A percentile compares a stretch with the other conserved stretches of the same genome.
Evolutionary conservation across 2,113 vertebrate genomes (phyloP).

Genomic region (Pachycephala philippinensis): DNA sequence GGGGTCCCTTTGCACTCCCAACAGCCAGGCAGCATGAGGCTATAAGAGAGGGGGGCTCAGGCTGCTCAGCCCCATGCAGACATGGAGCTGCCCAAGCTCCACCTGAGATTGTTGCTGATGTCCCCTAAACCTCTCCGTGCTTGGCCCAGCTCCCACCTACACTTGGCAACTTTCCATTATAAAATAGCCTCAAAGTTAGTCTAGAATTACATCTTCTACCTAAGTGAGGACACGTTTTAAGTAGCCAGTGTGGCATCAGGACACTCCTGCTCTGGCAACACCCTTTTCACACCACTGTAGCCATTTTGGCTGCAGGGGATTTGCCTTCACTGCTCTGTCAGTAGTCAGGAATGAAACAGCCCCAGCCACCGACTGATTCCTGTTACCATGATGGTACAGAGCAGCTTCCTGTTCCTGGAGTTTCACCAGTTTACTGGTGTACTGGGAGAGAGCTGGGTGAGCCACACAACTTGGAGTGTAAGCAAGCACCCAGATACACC

Average conservation of each 20-base stretch:
- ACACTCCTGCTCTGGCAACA: too few species aligned
- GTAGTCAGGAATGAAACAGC: accelerated
- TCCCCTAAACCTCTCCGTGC: neutral
- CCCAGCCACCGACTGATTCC: accelerated
- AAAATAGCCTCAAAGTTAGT: neutral
- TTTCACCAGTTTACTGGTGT: accelerated
- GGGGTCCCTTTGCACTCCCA: neutral
- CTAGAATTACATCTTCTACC: neutral
- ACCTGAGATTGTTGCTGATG: too few species aligned
- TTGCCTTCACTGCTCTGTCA: neutral
- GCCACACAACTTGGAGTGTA: accelerated
- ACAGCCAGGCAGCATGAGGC: neutral
- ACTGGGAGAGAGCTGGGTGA: neutral
- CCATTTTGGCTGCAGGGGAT: neutral
- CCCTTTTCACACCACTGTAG: accelerated
- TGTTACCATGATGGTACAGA: accelerated
- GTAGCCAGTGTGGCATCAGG: neutral
- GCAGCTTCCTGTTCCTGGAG: neutral
- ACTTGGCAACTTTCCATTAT: neutral
- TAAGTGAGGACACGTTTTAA: neutral
- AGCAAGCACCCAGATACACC: neutral
- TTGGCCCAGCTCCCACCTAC: neutral
- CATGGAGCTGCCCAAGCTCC: neutral
- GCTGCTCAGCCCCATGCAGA: neutral
- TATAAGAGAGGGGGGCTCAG: neutral